These are phyloP conservation scores for Acanthis flammea DNA, from an alignment of 2,797 vertebrate species.

Conservation along the genomic window DNA sequence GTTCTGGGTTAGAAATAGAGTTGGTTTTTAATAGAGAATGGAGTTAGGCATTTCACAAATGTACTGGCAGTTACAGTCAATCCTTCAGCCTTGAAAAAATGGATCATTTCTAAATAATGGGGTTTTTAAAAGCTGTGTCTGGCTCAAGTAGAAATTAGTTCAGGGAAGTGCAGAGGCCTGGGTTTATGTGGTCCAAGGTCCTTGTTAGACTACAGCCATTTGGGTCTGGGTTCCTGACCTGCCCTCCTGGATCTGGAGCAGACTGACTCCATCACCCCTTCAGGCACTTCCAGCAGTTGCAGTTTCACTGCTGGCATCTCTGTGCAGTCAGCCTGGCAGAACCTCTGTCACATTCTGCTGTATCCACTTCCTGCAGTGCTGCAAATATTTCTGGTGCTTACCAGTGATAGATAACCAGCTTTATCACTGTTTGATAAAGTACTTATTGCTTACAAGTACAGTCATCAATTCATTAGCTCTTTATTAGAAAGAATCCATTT, in stretches of 20 bases:
- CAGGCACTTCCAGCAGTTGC: not conserved
- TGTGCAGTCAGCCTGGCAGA: not conserved
- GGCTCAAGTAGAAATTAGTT: not conserved
- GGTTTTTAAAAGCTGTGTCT: not conserved
- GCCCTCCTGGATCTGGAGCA: not conserved
- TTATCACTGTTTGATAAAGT: not conserved
- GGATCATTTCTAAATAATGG: not conserved
- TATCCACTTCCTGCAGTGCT: not conserved
- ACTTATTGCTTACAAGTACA: not conserved
- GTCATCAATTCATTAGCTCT: slow-evolving; percentile 23
- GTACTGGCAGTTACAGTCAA: not conserved
- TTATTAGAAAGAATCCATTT: not conserved
- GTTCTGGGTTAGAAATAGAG: not conserved
- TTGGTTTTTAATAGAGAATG: not conserved
- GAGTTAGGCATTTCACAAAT: not conserved
- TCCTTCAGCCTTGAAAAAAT: not conserved
- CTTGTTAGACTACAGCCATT: not conserved
- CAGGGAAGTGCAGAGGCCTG: not conserved
- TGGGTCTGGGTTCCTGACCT: not conserved
- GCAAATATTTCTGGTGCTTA: not conserved
- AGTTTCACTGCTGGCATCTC: not conserved
- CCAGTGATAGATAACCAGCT: not conserved
- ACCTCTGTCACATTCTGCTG: not conserved
- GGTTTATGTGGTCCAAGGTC: not conserved
- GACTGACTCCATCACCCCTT: not conserved